Base-by-base conservation (phyloP, 2,797 vertebrate species). In the Pseudomugil gertrudae region DNA sequence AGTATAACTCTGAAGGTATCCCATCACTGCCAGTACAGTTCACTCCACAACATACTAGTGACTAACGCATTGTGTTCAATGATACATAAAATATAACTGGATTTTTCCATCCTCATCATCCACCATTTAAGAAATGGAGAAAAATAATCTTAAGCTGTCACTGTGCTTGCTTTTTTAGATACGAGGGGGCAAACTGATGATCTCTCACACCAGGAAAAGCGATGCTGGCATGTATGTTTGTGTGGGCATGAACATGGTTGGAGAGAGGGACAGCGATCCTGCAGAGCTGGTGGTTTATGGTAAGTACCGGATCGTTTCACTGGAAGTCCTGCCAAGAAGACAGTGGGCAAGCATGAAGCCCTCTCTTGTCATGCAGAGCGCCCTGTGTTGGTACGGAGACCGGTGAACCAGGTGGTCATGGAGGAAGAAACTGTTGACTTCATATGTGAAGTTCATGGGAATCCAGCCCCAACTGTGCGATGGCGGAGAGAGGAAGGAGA, bases 151-250 rank as follows among this genome's bases (percentile, higher is more conserved):
- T 60, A 29, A 63, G 53, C 23, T 43, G 55, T 67, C 36, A 8
- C 40, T 51, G 15, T 56, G 35, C 62, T 43, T 11, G 2, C 72
- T 80, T 69, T 29, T 85, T 86, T 84, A 99, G 98, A 96, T 98
- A 84, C 96, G 94, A 76, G 94, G 95, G 71, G 96, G 96, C 32
- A 99, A 97, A 81, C 90, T 99, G 87, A 97, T 98, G 95, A 98
- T 99, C 82, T 97, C 96, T 66, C 96, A 97, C 63, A 98, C 97
- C 65, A 95, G 93, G 38, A 98, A 98, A 83, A 96, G 93, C 7
- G 98, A 99, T 57, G 97, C 97, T 0, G 98, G 98, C 54, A 99
- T 97, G 96, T 99, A 99, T 13, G 96, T 95, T 2, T 99, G 98
- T 64, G 96, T 99, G 50, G 98, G 97, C 21, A 95, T 95, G 69